A percentile compares a stretch with the other conserved stretches of the same genome.
Conservation (phyloP, 2,113 vertebrate genomes). For the Equus przewalskii region DNA sequence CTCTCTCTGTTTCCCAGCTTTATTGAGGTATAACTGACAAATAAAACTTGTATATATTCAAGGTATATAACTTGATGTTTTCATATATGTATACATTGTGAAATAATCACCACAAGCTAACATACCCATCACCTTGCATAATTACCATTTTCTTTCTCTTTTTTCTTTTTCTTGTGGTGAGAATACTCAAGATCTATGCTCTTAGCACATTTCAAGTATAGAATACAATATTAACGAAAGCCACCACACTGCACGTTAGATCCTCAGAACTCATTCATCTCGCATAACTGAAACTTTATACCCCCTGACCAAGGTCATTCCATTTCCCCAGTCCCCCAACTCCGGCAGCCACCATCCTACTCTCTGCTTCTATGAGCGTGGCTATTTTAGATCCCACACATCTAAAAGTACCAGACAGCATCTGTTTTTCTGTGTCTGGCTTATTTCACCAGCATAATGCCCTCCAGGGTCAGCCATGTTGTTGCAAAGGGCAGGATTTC, state of each 20-base stretch:
- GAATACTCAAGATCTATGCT: not conserved
- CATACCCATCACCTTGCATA: not conserved
- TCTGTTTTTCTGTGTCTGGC: not conserved
- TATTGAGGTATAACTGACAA: not conserved
- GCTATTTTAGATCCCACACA: no score
- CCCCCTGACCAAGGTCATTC: not conserved
- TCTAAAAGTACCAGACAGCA: no score
- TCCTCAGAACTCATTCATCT: not conserved
- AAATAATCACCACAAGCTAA: not conserved
- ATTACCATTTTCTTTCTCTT: not conserved
- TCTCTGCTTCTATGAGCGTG: not conserved
- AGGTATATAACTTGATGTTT: not conserved
- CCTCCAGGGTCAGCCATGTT: not conserved
- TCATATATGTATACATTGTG: not conserved
- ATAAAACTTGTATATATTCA: not conserved
- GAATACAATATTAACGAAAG: rapidly evolving
- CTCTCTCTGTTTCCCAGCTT: not conserved
- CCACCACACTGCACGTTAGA: no score
- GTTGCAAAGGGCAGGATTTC: not conserved
- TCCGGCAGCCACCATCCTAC: not conserved
- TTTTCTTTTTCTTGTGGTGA: no score
- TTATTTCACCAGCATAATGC: not conserved
- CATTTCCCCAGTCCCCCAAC: not conserved
- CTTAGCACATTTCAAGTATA: not conserved
- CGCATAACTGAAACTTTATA: no score